Evolutionary conservation across 2,113 vertebrate species (phyloP), one percentile per base, ranked within the genome.

Genomic region (Steatornis caripensis): DNA sequence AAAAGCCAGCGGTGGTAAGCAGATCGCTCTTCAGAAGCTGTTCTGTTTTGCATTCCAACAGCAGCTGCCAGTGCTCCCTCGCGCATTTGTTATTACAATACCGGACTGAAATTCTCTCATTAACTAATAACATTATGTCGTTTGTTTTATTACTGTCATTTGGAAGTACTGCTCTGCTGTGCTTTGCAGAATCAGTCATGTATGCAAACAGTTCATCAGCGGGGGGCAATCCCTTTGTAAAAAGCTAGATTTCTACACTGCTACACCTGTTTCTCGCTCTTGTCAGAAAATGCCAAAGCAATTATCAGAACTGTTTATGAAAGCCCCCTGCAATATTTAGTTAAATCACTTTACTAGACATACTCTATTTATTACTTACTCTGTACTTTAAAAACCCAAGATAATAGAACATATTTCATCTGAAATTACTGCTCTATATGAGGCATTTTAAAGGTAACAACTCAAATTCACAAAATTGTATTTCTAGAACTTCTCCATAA

Each of bases 101-200:
- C 8, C 72, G 81, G 37, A 90, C 16, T 85, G 20, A 79, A 85
- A 88, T 61, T 37, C 66, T 57, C 48, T 84, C 76, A 70, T 81
- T 83, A 86, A 83, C 60, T 84, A 88, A 78, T 41, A 72, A 72
- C 43, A 66, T 37, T 29, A 22, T 69, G 51, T 49, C 7, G 2
- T 89, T 69, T 82, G 64, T 69, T 95, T 69, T 69, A 96, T 71
- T 53, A 64, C n/a, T 85, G 58, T 68, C 74, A 84, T 93, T 91
- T 94, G 27, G 43, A 97, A 95, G 21, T 27, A 78, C 77, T 49
- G 55, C 36, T 70, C 91, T 79, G 39, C 72, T 68, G 90, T 39
- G 62, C 48, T 65, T 93, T 89, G 34, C 51, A 71, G 74, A 95
- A 80, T 51, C 91, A 92, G 57, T 61, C 8, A 3, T 15, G 21